Base-by-base conservation (phyloP, 2,888 invertebrate species). In the Listrodromus nycthemerus region DNA sequence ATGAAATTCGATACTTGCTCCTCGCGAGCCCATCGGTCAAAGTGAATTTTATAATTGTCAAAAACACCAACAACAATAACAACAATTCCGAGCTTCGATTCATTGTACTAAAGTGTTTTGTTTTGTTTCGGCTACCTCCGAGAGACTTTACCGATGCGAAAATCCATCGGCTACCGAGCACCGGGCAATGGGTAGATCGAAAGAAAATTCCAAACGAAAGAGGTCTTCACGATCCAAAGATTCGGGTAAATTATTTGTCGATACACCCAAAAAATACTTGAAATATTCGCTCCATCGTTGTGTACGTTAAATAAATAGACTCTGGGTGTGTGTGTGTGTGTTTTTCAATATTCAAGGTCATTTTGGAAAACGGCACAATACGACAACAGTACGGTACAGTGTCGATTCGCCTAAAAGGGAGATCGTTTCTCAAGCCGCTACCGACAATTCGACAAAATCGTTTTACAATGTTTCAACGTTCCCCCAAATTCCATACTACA, bases 401-500 rank as follows among this genome's bases (percentile, higher is more conserved):
- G 41, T 19, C 33, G 4, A 61, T 67, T 16, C 8, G 13, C 27
- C 67, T n/a, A 37, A 45, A 3, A 45, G 52, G 13, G 52, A 61
- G 7, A 16, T 61, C n/a, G 1, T 1, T 37, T 61, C 61, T 50
- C 67, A 58, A 67, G 73, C 33, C 24, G 61, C 61, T 7, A n/a
- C 30, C 19, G 55, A 61, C 8, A 30, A 21, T 63, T 69, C 41
- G 21, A 50, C 24, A 2, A 67, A 67, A 24, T 82, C 73, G 19
- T 78, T 73, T 45, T 52, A 63, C 67, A 24, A 73, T 50, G 67
- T 82, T 6, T 10, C 69, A 4, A 78, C 73, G 7, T 63, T 61
- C 45, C 33, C 84, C 33, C 75, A 79, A 78, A 82, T 89, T 37
- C 94, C 94, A 2, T 96, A 96, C 92, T 94, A 95, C 87, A 95